Percentiles rank a stretch among this genome's conserved stretches.
Conservation (phyloP, 2,888 invertebrate species). For the Embidobia sp. region DNA sequence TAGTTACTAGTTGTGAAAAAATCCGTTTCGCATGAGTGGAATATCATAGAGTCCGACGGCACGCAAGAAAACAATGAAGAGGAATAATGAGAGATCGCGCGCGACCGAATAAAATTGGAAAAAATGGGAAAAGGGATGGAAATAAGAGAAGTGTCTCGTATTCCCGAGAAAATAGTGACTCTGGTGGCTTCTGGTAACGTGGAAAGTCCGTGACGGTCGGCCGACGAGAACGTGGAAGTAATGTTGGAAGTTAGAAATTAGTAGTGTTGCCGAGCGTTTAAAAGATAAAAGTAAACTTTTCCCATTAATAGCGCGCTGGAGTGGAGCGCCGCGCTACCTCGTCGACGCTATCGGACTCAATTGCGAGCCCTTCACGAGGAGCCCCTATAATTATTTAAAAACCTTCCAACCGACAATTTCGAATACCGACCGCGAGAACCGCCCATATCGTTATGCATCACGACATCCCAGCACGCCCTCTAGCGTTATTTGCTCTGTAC, state of each 20-base stretch:
- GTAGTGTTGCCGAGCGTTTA: constrained; percentile 80
- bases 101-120: constrained; percentile 21
- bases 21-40: no score
- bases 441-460: constrained; percentile 64
- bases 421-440: constrained; percentile 58
- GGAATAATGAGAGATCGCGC: constrained; percentile 29
- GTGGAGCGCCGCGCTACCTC: constrained; percentile 65
- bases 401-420: constrained; percentile 71
- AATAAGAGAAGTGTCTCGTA: constrained; percentile 29
- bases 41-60: no score
- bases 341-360: constrained; percentile 75
- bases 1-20: no score
- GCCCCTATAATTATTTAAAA: constrained; percentile 79
- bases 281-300: constrained; percentile 82
- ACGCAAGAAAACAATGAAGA: constrained; percentile 43
- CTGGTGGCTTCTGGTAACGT: constrained; percentile 26
- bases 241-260: constrained; percentile 80
- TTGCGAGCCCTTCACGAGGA: constrained; percentile 72
- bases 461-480: constrained; percentile 45
- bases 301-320: constrained; percentile 76
- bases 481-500: constrained; percentile 22
- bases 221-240: constrained; percentile 68
- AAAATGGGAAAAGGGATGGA: constrained; percentile 30
- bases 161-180: constrained; percentile 50
- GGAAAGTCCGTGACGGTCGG: constrained; percentile 41